Evolutionary conservation across 2,797 vertebrate species (phyloP), one percentile per base, ranked within the genome.

Genomic region (Poecilia wingei): DNA sequence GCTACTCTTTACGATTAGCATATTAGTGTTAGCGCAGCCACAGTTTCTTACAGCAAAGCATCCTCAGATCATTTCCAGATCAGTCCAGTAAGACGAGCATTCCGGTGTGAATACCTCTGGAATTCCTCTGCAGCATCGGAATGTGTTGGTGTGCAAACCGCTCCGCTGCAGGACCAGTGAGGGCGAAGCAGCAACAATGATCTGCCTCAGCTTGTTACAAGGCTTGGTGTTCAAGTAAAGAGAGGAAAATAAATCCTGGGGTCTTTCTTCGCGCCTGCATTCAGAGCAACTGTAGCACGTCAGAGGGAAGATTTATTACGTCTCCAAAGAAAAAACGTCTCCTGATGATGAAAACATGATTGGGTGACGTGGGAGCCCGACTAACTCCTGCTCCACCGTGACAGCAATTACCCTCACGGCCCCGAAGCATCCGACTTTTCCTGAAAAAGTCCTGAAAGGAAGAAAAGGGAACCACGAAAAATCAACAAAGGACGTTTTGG

Each of bases 141-240:
- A 95, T 94, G 93, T 89, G 76, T 85, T 91, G 91, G 86, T 92
- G 86, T 89, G 92, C 83, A 94, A 93, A 89, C 84, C 79, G 82
- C 92, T 93, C 87, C 90, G 93, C 94, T 88, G 59, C 86, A 93
- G 90, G 93, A 90, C 55, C 91, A 89, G 88, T 80, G 85, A 86
- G 83, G 90, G 86, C 33, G 70, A 92, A 92, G 84, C 81, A 79
- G 90, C 88, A 88, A 92, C 93, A 94, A 90, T 86, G 90, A 95
- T 95, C 92, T 96, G 94, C 91, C 95, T 94, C 90, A 77, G 95
- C 95, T 95, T 96, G 95, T 95, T 94, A 92, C 92, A 91, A 93
- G 89, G 87, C 90, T 74, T 85, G 85, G 79, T 76, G 84, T 87
- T 86, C 94, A 94, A 81, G 88, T 77, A 79, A 80, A 76, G 88